A percentile compares a stretch with the other conserved stretches of the same genome.
Evolutionary conservation across 2,113 vertebrate species (phyloP).

Genomic region (Neofelis nebulosa): DNA sequence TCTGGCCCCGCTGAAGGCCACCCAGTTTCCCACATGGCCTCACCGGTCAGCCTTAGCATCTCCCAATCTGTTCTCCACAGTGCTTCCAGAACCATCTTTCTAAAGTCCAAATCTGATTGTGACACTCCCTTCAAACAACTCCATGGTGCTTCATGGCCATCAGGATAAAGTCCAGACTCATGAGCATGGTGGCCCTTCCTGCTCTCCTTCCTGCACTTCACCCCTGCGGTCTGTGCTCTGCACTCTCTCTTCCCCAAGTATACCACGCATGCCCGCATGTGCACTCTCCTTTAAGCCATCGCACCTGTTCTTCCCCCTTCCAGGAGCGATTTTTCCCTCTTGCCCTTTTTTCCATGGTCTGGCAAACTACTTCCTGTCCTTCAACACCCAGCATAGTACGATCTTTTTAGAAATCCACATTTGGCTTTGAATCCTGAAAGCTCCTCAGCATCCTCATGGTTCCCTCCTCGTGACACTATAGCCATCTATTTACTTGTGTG

Average conservation of each 20-base stretch:
- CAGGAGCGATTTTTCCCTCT: background rate
- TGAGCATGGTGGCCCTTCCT: background rate
- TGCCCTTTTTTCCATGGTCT: background rate
- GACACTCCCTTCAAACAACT: background rate
- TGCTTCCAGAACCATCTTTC: background rate
- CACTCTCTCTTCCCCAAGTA: background rate
- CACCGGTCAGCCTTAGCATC: background rate
- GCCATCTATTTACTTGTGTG: background rate
- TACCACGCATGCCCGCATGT: fast-evolving
- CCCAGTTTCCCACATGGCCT: background rate
- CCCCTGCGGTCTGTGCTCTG: background rate
- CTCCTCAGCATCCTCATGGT: background rate
- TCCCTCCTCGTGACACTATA: background rate
- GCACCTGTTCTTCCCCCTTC: background rate
- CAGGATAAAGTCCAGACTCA: background rate
- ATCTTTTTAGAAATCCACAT: background rate
- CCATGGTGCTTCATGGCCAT: background rate
- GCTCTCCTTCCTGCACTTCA: background rate
- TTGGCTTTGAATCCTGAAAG: background rate
- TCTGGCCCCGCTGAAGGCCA: background rate
- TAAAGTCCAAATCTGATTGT: background rate
- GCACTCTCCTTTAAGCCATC: background rate
- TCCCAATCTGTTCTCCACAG: background rate
- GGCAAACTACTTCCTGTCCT: background rate
- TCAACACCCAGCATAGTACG: background rate